These are phyloP conservation scores for Epizoanthus rinbou DNA, from an alignment of 92 coral and sea anemone genomes.

Conservation along the genomic window DNA sequence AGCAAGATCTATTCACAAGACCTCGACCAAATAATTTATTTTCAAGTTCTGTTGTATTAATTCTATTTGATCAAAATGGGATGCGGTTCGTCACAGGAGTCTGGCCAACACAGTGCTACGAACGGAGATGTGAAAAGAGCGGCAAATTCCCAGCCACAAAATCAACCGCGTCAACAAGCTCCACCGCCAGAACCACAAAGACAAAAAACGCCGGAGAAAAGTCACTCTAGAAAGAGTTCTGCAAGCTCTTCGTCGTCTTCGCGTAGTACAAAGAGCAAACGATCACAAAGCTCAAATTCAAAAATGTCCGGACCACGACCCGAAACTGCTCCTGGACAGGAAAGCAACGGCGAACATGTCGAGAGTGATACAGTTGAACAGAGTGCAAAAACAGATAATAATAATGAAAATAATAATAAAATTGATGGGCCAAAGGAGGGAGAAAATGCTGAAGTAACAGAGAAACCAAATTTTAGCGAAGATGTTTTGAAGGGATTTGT, in stretches of 20 bases:
- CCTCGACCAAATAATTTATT: not conserved
- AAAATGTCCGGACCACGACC: conserved; percentile 1
- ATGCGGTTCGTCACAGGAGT: conserved; percentile 67
- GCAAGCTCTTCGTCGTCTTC: conserved; percentile 20
- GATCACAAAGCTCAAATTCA: not conserved
- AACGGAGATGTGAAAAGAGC: conserved; percentile 74
- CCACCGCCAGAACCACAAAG: conserved; percentile 18
- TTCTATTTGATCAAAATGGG: conserved; percentile 55
- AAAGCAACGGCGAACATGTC: conserved; percentile 3
- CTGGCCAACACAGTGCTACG: conserved; percentile 35
- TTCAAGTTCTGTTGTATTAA: not conserved
- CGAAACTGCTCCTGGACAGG: conserved; percentile 38
- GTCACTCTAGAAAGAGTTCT: conserved; percentile 1
- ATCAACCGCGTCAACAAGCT: conserved; percentile 21
- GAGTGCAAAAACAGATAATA: conserved; percentile 27
- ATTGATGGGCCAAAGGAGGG: conserved; percentile 16
- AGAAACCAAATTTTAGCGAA: conserved; percentile 83
- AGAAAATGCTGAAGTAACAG: conserved; percentile 51
- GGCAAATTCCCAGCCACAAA: conserved; percentile 42
- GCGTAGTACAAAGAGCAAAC: not conserved
- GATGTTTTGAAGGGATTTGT: conserved; percentile 78
- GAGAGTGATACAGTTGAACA: conserved; percentile 44
- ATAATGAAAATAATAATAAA: not conserved
- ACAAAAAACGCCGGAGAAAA: conserved; percentile 6
- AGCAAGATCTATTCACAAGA: not conserved